Base-by-base conservation (phyloP, 2,113 vertebrate genomes). In the Chaetorhynchus papuensis region DNA sequence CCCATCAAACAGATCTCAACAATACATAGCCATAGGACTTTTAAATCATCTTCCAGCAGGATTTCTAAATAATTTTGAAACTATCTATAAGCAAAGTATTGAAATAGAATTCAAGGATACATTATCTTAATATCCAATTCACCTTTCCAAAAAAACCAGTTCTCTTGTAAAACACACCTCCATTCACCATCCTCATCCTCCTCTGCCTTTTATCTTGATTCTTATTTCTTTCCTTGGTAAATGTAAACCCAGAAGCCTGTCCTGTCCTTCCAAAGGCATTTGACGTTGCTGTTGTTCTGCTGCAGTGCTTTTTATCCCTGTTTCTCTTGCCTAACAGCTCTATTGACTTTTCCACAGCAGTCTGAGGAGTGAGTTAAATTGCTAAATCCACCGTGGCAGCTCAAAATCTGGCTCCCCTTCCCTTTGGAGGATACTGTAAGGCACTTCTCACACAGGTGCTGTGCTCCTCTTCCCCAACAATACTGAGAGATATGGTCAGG, bases 31-130 rank as follows among this genome's bases (percentile, higher is more conserved):
- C 61, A 59, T 53, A 57, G n/a, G 20, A 68, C 35, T 82, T 87
- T 22, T 8, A 75, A 75, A 75, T 52, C 31, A 89, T 35, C 66
- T 52, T 37, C 53, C 31, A 53, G 31, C 28, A 44, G 27, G 35
- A 50, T 60, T 81, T 77, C 75, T 54, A 83, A 79, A 30, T 6
- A 27, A 88, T 59, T 83, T 78, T 60, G 41, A 47, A 96, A 68
- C 33, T 64, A 42, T 6, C 21, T 53, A 26, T 66, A 66, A 69
- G 11, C 14, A 52, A 85, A 86, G 9, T 49, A 61, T 26, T 74
- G 72, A 79, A 82, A 57, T 26, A 75, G 28, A 91, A 83, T 78
- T 81, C 80, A 39, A 23, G 42, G 8, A 50, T 44, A 35, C 16
- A 14, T 53, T 69, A 30, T 41, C 49, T 79, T 52, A 44, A 56